Evolutionary conservation across 2,888 invertebrate genomes (phyloP), one percentile per base, ranked within the genome.

Genomic region (Crioceris asparagi): DNA sequence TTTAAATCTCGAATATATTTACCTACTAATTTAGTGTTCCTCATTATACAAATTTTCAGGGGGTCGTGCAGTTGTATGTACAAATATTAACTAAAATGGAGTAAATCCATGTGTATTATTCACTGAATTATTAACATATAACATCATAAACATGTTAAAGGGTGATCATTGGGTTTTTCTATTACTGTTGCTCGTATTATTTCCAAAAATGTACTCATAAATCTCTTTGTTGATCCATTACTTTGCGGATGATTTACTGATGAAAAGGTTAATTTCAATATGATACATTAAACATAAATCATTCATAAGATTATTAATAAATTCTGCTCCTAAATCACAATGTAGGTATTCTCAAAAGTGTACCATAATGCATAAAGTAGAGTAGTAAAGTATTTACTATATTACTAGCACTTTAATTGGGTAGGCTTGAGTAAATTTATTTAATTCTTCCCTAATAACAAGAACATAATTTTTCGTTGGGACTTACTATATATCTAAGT

Each of bases 401-500:
- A n/a, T n/a, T n/a, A n/a, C n/a, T n/a, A n/a, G n/a, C n/a, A n/a
- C n/a, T n/a, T n/a, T n/a, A n/a, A n/a, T n/a, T n/a, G n/a, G n/a
- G n/a, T n/a, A n/a, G n/a, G n/a, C n/a, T n/a, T n/a, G n/a, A n/a
- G n/a, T n/a, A n/a, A n/a, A n/a, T n/a, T n/a, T n/a, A n/a, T n/a
- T n/a, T n/a, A n/a, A n/a, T n/a, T n/a, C n/a, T n/a, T n/a, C n/a
- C n/a, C n/a, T n/a, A n/a, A n/a, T n/a, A n/a, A n/a, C n/a, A n/a
- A n/a, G n/a, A n/a, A 21, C 10, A 21, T 41, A 30, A 30, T 41
- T 38, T 38, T 19, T 32, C 2, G 29, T 21, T 11, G 41, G 38
- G 14, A 32, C 16, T 41, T 41, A 38, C 15, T 34, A 38, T 25
- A 41, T 39, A 25, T 41, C 32, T 6, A 39, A 27, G 16, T 41